Evolutionary conservation across 2,113 vertebrate species (phyloP).

Genomic region (Chloroceryle aenea): DNA sequence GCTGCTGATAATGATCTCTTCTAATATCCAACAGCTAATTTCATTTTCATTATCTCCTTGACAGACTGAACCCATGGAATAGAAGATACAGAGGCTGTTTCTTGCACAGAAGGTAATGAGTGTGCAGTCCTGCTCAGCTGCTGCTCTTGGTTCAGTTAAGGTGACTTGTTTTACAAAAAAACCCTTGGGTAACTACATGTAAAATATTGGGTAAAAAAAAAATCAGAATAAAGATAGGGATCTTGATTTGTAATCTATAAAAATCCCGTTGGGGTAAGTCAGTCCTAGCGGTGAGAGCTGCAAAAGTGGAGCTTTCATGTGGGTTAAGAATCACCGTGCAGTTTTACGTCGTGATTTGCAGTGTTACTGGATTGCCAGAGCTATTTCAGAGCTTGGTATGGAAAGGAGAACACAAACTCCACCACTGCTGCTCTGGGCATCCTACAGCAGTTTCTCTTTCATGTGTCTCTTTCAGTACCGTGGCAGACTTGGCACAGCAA

Average conservation of each 20-base stretch:
- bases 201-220: background rate
- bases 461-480: background rate
- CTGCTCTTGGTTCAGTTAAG: background rate
- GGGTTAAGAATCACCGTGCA: background rate
- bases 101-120: conserved; percentile 70
- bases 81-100: conserved; percentile 53
- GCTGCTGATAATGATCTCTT: background rate
- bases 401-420: background rate
- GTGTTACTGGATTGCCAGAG: background rate
- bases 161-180: background rate
- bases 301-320: background rate
- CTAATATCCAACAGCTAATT: background rate
- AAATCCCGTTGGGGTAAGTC: background rate
- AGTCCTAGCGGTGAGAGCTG: background rate
- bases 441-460: background rate
- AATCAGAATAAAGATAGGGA: rapidly evolving
- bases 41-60: conserved; percentile 12
- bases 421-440: background rate
- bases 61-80: conserved; percentile 79
- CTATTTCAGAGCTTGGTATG: background rate
- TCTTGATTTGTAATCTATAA: background rate
- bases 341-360: no score
- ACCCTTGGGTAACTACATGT: background rate
- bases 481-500: background rate
- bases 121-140: background rate